Conservation (phyloP, 2,113 vertebrate genomes). For the Gorilla gorilla region DNA sequence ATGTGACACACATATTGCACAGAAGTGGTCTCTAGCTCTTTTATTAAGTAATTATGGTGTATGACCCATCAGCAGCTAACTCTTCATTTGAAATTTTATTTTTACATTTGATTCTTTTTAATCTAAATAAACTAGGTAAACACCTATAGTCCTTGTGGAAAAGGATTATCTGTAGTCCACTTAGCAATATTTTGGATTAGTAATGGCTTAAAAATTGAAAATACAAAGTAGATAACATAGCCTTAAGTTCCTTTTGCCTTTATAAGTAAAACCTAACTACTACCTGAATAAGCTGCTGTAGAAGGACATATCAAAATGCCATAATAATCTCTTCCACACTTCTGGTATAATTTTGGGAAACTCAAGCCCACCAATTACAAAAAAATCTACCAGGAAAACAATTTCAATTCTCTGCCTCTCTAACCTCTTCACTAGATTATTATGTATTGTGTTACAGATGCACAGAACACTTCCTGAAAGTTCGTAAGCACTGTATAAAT, state of each 20-base stretch:
- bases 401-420: background rate
- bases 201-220: background rate
- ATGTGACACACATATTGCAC: background rate
- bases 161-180: background rate
- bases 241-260: background rate
- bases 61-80: background rate
- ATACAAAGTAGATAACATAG: background rate
- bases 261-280: background rate
- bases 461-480: background rate
- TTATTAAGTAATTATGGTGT: background rate
- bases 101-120: slow-evolving; percentile 35
- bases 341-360: background rate
- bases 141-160: background rate
- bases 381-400: background rate
- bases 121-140: background rate
- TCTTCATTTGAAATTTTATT: background rate
- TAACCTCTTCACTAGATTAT: background rate
- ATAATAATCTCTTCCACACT: background rate
- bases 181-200: slow-evolving; percentile 26
- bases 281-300: background rate
- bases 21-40: background rate
- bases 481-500: background rate
- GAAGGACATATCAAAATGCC: background rate
- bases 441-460: background rate
- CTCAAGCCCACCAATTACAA: background rate